Percentiles rank a stretch among this genome's conserved stretches.
Evolutionary conservation across 2,888 invertebrate genomes (phyloP).

Genomic region (Ormyrus labotus): DNA sequence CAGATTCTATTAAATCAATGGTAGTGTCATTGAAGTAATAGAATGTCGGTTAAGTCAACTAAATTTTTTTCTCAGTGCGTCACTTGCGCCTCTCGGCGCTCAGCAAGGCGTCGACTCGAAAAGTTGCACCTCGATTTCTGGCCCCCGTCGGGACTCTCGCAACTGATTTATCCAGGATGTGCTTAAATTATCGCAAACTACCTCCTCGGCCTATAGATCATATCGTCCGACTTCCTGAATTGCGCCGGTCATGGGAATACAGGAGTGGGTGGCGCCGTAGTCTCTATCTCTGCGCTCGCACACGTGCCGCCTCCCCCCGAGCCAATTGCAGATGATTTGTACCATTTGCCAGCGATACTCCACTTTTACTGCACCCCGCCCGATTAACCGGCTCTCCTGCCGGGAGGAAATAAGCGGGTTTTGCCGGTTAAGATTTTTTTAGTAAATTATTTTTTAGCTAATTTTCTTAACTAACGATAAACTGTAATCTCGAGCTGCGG

Average conservation of each 20-base stretch:
- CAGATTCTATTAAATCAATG: no score
- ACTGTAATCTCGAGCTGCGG: no score
- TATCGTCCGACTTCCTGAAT: conserved; percentile 72
- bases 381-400: conserved; percentile 1
- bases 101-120: conserved; percentile 22
- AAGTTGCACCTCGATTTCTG: neutral
- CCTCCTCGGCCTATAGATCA: conserved; percentile 69
- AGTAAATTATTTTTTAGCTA: no score
- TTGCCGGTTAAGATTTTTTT: no score
- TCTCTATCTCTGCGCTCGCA: conserved; percentile 43
- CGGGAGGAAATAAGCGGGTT: no score
- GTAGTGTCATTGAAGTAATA: no score
- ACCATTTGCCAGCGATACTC: conserved; percentile 52
- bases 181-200: conserved; percentile 68
- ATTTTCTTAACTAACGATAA: no score
- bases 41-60: no score
- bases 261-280: conserved; percentile 7
- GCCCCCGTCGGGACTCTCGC: neutral
- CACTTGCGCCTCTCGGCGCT: no score
- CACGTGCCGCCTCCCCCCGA: conserved; percentile 21
- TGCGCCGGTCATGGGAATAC: conserved; percentile 51
- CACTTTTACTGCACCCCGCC: neutral
- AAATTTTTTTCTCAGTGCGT: no score
- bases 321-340: conserved; percentile 55
- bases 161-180: conserved; percentile 61